Conservation (phyloP, 92 coral and sea anemone species). For the Porites cylindrica region DNA sequence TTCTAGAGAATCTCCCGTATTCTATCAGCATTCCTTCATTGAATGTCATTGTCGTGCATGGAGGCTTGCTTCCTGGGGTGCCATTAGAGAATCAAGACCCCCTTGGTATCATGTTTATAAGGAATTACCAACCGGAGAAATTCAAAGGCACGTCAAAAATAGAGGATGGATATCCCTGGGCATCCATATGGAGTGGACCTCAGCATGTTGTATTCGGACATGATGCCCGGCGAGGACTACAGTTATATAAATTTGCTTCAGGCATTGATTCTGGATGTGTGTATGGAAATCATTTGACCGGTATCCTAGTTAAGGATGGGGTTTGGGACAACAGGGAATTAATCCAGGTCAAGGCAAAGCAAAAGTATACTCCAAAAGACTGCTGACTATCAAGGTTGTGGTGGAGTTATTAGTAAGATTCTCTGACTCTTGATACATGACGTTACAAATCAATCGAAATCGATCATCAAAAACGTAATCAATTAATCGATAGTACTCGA, state of each 20-base stretch:
- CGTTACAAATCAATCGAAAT: too few species aligned
- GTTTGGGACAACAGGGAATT: conserved; percentile 63
- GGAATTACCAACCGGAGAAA: conserved; percentile 74
- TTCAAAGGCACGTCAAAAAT: conserved; percentile 52
- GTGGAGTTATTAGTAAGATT: not conserved
- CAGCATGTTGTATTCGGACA: conserved; percentile 82
- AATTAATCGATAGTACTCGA: too few species aligned
- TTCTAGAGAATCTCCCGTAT: conserved; percentile 69
- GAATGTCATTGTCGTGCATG: conserved; percentile 78
- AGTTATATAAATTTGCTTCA: conserved; percentile 61
- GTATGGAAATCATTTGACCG: conserved; percentile 80
- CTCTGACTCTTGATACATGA: too few species aligned
- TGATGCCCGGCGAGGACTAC: conserved; percentile 83
- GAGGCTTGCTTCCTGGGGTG: conserved; percentile 80
- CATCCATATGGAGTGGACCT: conserved; percentile 77
- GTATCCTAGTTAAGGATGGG: conserved; percentile 69
- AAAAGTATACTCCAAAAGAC: conserved; percentile 52
- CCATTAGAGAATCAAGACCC: conserved; percentile 69
- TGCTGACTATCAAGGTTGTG: not conserved
- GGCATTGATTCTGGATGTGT: conserved; percentile 85
- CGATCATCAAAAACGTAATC: too few species aligned
- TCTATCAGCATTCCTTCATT: conserved; percentile 71
- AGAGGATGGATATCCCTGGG: conserved; percentile 79
- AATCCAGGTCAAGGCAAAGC: conserved; percentile 67
- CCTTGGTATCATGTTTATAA: conserved; percentile 68